Conservation (phyloP, 2,113 vertebrate species). For the Seriola rivoliana region DNA sequence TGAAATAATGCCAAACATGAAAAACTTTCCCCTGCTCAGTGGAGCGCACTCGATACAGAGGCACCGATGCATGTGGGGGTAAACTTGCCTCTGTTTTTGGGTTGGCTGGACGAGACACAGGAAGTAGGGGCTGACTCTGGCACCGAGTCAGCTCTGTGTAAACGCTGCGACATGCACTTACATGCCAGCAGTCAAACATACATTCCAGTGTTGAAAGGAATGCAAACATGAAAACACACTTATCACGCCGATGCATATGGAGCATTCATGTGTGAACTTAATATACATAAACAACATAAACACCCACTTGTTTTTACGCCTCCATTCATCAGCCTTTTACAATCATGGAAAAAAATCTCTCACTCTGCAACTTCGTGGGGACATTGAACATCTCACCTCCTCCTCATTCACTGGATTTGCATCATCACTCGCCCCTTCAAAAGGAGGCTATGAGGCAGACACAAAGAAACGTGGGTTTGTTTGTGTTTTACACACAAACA, state of each 20-base stretch:
- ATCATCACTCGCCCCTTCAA: slow-evolving; percentile 13
- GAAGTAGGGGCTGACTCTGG: slow-evolving; percentile 42
- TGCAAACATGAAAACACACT: slow-evolving; percentile 54
- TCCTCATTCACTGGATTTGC: slow-evolving; percentile 11
- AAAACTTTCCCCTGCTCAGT: slow-evolving; percentile 63
- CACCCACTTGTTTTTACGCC: not conserved
- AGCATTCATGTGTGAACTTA: slow-evolving; percentile 4
- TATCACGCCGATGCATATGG: slow-evolving; percentile 10
- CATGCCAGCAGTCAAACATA: slow-evolving; percentile 42
- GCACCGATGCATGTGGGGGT: slow-evolving; percentile 58
- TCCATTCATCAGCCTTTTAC: slow-evolving; percentile 3
- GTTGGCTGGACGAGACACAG: slow-evolving; percentile 39
- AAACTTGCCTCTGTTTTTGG: slow-evolving; percentile 55
- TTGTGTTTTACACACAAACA: slow-evolving; percentile 30
- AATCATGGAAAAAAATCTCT: not conserved
- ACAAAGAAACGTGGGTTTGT: not conserved
- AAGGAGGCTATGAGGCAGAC: not conserved
- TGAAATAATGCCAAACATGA: slow-evolving; percentile 73
- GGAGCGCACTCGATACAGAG: slow-evolving; percentile 40
- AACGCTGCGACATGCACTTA: slow-evolving; percentile 36
- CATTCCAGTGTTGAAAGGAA: slow-evolving; percentile 31
- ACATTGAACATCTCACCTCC: slow-evolving; percentile 59
- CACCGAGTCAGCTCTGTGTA: slow-evolving; percentile 34
- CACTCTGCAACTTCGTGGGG: slow-evolving; percentile 22
- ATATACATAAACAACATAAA: slow-evolving; percentile 21